Evolutionary conservation across 2,797 vertebrate species (phyloP).

Genomic region (Galaxias olidus): DNA sequence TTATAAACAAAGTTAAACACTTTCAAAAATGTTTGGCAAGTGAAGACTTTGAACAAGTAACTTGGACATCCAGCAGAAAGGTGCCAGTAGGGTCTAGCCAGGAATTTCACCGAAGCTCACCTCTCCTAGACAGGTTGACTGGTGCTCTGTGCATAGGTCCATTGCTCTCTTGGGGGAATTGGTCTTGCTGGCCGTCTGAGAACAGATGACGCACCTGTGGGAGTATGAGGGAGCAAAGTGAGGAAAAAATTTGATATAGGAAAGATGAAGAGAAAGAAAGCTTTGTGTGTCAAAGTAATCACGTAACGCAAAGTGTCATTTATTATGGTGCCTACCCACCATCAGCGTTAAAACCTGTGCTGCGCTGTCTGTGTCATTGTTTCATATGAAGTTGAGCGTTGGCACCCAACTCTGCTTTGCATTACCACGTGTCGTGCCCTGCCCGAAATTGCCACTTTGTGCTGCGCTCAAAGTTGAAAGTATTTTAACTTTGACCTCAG

Average conservation of each 20-base stretch:
- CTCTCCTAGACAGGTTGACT: constrained; percentile 78
- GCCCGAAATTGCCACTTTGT: no score
- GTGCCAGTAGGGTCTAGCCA: no score
- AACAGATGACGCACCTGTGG: constrained; percentile 88
- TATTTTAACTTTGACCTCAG: no score
- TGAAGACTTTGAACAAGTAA: no score
- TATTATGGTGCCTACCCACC: not conserved
- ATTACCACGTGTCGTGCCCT: no score
- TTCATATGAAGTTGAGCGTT: no score
- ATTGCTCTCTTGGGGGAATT: constrained; percentile 65
- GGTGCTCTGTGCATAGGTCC: constrained; percentile 78
- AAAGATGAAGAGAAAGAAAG: not conserved
- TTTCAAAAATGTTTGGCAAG: no score
- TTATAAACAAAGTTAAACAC: no score
- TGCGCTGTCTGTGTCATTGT: no score
- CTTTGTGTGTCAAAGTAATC: not conserved
- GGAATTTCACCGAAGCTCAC: constrained; percentile 60
- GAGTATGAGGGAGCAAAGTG: not conserved
- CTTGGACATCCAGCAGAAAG: not conserved
- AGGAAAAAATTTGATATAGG: not conserved
- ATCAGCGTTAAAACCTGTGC: no score
- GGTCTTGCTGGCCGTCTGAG: constrained; percentile 79
- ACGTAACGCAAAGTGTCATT: not conserved
- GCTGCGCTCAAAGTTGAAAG: no score
- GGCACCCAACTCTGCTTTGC: no score